A percentile compares a stretch with the other conserved stretches of the same genome.
Evolutionary conservation across 2,113 vertebrate genomes (phyloP).

Genomic region (Microcebus jonahi): DNA sequence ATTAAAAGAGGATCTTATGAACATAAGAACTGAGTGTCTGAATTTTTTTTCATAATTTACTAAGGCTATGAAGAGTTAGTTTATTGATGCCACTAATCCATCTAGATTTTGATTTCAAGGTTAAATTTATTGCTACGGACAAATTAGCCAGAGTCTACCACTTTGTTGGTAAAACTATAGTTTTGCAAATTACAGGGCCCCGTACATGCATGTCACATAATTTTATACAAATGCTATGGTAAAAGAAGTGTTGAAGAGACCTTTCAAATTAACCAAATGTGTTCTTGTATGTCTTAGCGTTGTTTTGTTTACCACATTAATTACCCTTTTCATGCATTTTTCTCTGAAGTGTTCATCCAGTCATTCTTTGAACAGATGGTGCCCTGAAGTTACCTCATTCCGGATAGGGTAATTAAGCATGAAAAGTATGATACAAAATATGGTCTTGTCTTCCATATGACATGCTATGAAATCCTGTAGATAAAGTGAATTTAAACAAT

Average conservation of each 20-base stretch:
- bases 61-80: not conserved
- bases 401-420: not conserved
- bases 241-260: not conserved
- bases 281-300: not conserved
- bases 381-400: conserved; percentile 2
- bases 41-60: not conserved
- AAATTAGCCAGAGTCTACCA: not conserved
- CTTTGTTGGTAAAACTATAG: not conserved
- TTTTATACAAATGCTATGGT: not conserved
- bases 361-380: conserved; percentile 50
- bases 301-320: not conserved
- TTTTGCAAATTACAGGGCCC: not conserved
- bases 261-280: not conserved
- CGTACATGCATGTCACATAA: not conserved
- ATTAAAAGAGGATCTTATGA: conserved; percentile 10
- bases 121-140: not conserved
- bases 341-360: conserved; percentile 10
- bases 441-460: not conserved
- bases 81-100: not conserved
- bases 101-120: conserved; percentile 9
- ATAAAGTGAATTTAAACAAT: not conserved
- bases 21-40: not conserved
- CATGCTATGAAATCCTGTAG: conserved; percentile 1
- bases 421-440: not conserved
- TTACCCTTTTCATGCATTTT: not conserved